Percentiles rank a stretch among this genome's conserved stretches.
Conservation (phyloP, 2,113 vertebrate species). For the Triplophysa rosa region DNA sequence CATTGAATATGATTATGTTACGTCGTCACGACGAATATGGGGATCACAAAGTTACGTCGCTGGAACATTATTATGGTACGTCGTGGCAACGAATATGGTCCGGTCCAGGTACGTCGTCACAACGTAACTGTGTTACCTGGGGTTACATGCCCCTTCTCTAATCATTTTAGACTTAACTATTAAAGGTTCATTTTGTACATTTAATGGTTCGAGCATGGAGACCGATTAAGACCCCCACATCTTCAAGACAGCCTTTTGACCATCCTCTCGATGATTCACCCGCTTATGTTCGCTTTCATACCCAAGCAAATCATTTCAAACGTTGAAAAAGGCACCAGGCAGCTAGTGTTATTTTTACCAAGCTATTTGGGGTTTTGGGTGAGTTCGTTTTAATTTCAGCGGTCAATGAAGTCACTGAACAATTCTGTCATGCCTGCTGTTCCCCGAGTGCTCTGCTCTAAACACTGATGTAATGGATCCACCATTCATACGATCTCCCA, state of each 20-base stretch:
- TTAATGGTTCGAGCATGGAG: not conserved
- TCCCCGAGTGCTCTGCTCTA: not conserved
- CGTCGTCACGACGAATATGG: too few species aligned
- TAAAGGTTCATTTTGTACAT: not conserved
- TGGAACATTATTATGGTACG: too few species aligned
- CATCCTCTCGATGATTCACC: slow-evolving; percentile 17
- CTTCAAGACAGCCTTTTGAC: not conserved
- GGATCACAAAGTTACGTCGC: too few species aligned
- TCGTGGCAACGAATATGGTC: too few species aligned
- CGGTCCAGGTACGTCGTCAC: too few species aligned
- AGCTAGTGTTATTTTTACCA: slow-evolving; percentile 37
- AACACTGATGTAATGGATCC: not conserved
- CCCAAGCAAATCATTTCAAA: slow-evolving; percentile 5
- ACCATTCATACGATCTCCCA: slow-evolving; percentile 11
- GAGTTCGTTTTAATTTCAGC: slow-evolving; percentile 26
- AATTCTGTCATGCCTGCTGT: slow-evolving; percentile 24
- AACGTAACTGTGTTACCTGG: too few species aligned
- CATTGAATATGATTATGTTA: too few species aligned
- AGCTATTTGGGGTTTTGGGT: slow-evolving; percentile 33
- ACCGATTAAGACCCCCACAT: not conserved
- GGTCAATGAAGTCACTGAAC: slow-evolving; percentile 32
- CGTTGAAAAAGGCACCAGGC: slow-evolving; percentile 15
- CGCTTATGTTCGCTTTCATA: slow-evolving; percentile 35
- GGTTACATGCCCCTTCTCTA: too few species aligned
- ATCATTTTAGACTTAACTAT: not conserved